phyloP scores from a whole-genome alignment of 2,797 vertebrate genomes.

The Lithobates sylvaticus region DNA sequence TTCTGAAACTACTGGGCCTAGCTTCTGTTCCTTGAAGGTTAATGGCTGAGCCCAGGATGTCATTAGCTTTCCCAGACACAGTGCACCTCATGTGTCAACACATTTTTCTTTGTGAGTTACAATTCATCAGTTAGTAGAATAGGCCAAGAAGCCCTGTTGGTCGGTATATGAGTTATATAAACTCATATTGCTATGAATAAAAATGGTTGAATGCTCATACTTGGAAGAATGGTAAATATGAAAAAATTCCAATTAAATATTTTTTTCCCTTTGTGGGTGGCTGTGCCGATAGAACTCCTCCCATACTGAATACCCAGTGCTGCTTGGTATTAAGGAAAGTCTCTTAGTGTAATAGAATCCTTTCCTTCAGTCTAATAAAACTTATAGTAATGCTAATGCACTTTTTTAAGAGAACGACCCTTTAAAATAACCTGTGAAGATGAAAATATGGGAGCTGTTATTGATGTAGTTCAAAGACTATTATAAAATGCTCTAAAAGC shows the following conservation, averaged over 20 bases:
- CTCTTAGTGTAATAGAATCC: too few relatives aligned
- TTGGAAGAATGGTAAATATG: not conserved
- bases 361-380: too few relatives aligned
- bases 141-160: not conserved
- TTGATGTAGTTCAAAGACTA: too few relatives aligned
- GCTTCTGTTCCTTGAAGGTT: slow-evolving; percentile 87
- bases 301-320: not conserved
- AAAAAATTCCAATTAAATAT: not conserved
- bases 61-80: slow-evolving; percentile 83
- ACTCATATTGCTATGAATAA: too few relatives aligned
- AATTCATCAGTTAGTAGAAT: not conserved
- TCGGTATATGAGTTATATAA: not conserved
- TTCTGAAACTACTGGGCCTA: slow-evolving; percentile 85
- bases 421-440: too few relatives aligned
- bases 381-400: too few relatives aligned
- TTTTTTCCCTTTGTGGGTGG: not conserved
- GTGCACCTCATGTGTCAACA: slow-evolving; percentile 80
- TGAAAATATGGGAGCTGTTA: too few relatives aligned
- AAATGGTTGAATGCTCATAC: not conserved
- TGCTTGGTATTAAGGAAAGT: too few relatives aligned
- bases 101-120: slow-evolving; percentile 50
- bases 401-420: too few relatives aligned
- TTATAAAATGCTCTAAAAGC: too few relatives aligned
- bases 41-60: slow-evolving; percentile 83
- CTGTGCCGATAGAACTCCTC: not conserved